Conservation (phyloP, 23 tunicate genomes). For the Halocynthia roretzi region DNA sequence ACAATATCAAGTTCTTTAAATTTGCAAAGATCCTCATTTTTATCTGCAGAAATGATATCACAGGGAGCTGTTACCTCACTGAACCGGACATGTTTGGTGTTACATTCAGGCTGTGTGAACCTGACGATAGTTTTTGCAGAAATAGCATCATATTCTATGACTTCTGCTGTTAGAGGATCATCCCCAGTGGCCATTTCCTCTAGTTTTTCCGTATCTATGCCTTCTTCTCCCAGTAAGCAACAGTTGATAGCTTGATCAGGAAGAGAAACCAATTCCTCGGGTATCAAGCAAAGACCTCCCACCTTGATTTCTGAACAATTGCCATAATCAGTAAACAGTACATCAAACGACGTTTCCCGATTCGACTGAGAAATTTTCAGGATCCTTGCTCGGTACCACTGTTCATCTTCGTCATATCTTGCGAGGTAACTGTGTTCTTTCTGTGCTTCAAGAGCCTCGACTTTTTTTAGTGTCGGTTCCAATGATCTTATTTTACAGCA, state of each 20-base stretch:
- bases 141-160: no score
- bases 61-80: no score
- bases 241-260: constrained; percentile 41
- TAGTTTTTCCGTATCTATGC: constrained; percentile 12
- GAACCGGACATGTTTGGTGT: no score
- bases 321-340: constrained; percentile 69
- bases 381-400: constrained; percentile 42
- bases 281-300: background rate
- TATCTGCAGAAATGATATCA: no score
- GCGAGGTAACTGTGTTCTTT: constrained; percentile 7
- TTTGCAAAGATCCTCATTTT: no score
- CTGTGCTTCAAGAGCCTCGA: background rate
- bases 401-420: constrained; percentile 36
- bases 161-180: no score
- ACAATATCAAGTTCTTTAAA: background rate
- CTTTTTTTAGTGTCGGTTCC: background rate
- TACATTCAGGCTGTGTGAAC: no score
- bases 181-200: constrained; percentile 19
- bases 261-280: constrained; percentile 4
- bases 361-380: background rate
- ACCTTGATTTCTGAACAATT: constrained; percentile 22
- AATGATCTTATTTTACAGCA: constrained; percentile 21
- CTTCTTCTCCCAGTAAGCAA: background rate
- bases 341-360: background rate
- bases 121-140: no score